A percentile compares a stretch with the other conserved stretches of the same genome.
Conservation (phyloP, 2,113 vertebrate genomes). For the Strix aluco region DNA sequence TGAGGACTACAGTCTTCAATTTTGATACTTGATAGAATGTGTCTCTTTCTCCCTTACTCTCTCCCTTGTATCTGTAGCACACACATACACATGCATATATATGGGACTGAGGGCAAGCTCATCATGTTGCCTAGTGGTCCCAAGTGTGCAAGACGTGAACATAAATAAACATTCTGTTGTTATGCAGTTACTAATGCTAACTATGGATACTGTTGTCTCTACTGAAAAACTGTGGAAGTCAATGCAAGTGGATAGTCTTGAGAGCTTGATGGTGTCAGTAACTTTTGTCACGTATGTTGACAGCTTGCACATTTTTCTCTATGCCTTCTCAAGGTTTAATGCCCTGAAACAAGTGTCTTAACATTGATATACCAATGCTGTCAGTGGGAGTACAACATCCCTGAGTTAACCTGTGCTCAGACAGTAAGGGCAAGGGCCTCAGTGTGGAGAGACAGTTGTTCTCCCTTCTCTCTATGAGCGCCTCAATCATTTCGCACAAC, state of each 20-base stretch:
- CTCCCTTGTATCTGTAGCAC: not conserved
- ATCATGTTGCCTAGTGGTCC: not conserved
- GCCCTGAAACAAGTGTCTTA: not conserved
- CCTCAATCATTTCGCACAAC: not conserved
- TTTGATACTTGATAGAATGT: not conserved
- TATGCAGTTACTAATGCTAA: not conserved
- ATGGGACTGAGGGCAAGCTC: not conserved
- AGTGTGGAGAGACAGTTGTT: accelerated
- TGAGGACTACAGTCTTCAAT: not conserved
- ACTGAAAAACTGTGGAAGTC: not conserved
- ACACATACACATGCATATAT: accelerated
- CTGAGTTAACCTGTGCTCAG: not conserved
- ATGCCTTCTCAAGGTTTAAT: not conserved
- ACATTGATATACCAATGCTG: not conserved
- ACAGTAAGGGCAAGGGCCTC: not conserved
- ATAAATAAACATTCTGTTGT: not conserved
- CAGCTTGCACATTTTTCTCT: not conserved
- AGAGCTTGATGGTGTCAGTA: not conserved
- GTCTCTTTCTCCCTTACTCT: not conserved
- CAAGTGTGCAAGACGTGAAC: not conserved
- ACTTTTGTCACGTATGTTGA: not conserved
- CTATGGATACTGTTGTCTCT: not conserved
- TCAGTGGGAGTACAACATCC: not conserved
- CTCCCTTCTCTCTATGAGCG: not conserved
- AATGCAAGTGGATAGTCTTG: not conserved